Percentiles rank a stretch among this genome's conserved stretches.
These are phyloP conservation scores for Paramisgurnus dabryanus DNA, from an alignment of 2,113 vertebrate species.

Conservation along the genomic window DNA sequence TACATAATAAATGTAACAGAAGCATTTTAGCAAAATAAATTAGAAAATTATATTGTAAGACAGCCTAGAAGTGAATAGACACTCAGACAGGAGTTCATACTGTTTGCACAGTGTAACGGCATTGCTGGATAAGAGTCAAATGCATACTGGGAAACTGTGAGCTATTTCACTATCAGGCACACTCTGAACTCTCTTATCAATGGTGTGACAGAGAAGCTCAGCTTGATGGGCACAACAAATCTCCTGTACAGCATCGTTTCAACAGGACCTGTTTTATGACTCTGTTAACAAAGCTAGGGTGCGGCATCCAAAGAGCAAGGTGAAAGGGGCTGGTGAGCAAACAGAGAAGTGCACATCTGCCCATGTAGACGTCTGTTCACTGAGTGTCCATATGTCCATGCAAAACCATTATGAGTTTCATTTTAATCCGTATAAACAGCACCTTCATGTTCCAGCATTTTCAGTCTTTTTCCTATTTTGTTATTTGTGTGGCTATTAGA, in stretches of 20 bases:
- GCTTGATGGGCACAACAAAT: constrained; percentile 13
- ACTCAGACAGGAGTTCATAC: constrained; percentile 10
- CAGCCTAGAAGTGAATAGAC: not conserved
- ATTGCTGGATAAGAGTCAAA: constrained; percentile 42
- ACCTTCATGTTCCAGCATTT: not conserved
- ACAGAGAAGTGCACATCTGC: constrained; percentile 60
- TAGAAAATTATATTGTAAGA: not conserved
- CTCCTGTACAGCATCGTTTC: constrained; percentile 14
- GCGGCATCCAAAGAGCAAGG: constrained; percentile 73
- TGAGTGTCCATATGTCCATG: constrained; percentile 5
- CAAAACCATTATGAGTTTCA: not conserved
- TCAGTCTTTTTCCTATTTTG: not conserved
- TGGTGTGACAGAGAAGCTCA: constrained; percentile 28
- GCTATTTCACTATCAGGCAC: constrained; percentile 35
- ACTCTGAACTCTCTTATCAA: constrained; percentile 54
- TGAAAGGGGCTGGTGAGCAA: constrained; percentile 64
- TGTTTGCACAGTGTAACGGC: constrained; percentile 58
- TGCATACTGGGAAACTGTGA: constrained; percentile 33
- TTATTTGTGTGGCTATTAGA: not conserved
- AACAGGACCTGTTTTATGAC: constrained; percentile 61
- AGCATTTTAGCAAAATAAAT: no score
- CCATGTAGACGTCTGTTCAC: not conserved
- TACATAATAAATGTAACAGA: no score
- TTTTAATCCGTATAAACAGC: not conserved
- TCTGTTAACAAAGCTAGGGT: constrained; percentile 64